Conservation (phyloP, 2,113 vertebrate genomes). For the Gulo gulo region DNA sequence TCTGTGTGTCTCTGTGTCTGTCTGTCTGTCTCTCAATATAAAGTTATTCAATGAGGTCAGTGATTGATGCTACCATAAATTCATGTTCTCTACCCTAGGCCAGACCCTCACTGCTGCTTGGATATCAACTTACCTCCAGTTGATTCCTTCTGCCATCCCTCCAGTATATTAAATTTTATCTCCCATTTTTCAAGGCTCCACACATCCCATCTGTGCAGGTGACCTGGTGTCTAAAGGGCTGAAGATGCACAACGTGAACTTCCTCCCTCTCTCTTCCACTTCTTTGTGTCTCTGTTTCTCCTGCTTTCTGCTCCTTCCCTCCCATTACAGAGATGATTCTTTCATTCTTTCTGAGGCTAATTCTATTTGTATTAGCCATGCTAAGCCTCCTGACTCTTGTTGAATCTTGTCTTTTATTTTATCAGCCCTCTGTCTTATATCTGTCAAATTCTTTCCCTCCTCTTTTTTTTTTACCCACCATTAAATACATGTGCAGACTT, state of each 20-base stretch:
- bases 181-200: neutral
- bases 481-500: neutral
- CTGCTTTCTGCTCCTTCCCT: neutral
- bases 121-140: neutral
- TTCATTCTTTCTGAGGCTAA: neutral
- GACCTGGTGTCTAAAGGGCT: neutral
- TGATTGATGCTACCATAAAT: neutral
- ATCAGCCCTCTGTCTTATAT: neutral
- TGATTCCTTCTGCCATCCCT: neutral
- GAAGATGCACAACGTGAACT: neutral
- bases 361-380: neutral
- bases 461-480: neutral
- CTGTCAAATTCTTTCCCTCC: neutral
- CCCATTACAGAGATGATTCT: neutral
- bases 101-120: neutral
- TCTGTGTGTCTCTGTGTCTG: neutral
- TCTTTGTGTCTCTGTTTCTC: neutral
- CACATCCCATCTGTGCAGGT: neutral
- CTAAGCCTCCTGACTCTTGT: neutral
- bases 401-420: neutral
- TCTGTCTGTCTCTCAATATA: neutral
- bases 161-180: neutral
- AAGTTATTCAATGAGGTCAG: neutral
- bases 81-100: neutral
- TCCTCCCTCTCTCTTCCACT: neutral